Conservation (phyloP, 53 echinoderm and acorn worm genomes). For the Echinometra lucunter region DNA sequence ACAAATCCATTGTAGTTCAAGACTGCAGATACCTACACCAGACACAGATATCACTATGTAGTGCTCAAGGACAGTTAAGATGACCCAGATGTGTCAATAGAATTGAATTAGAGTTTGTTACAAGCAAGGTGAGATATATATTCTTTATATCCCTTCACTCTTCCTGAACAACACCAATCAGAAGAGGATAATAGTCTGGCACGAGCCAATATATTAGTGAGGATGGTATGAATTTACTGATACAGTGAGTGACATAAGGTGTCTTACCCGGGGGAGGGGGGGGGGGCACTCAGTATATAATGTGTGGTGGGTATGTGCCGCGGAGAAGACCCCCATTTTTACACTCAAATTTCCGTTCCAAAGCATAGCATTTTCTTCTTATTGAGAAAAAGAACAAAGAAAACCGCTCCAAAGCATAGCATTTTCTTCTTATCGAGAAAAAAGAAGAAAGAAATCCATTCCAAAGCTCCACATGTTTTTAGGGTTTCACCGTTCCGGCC, state of each 20-base stretch:
- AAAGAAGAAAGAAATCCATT: too few relatives aligned
- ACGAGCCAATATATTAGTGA: neutral
- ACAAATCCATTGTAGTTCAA: neutral
- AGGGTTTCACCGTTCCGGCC: too few relatives aligned
- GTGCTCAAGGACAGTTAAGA: constrained; percentile 26
- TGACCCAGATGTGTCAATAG: constrained; percentile 40
- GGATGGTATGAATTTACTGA: neutral
- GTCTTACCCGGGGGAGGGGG: too few relatives aligned
- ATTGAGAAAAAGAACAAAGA: too few relatives aligned
- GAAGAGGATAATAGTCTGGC: neutral
- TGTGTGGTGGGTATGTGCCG: too few relatives aligned
- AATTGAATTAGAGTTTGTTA: constrained; percentile 44
- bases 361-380: too few relatives aligned
- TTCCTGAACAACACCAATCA: neutral
- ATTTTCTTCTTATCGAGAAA: too few relatives aligned
- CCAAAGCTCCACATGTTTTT: too few relatives aligned
- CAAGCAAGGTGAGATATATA: constrained; percentile 9
- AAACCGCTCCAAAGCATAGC: too few relatives aligned
- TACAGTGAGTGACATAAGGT: neutral
- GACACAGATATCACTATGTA: constrained; percentile 46
- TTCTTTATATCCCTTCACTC: neutral
- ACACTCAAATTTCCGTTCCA: too few relatives aligned
- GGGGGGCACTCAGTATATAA: too few relatives aligned
- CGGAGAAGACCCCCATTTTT: too few relatives aligned
- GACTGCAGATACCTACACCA: neutral